Evolutionary conservation across 2,888 invertebrate species (phyloP), one percentile per base, ranked within the genome.

Genomic region (Tetheella fluctuosa): DNA sequence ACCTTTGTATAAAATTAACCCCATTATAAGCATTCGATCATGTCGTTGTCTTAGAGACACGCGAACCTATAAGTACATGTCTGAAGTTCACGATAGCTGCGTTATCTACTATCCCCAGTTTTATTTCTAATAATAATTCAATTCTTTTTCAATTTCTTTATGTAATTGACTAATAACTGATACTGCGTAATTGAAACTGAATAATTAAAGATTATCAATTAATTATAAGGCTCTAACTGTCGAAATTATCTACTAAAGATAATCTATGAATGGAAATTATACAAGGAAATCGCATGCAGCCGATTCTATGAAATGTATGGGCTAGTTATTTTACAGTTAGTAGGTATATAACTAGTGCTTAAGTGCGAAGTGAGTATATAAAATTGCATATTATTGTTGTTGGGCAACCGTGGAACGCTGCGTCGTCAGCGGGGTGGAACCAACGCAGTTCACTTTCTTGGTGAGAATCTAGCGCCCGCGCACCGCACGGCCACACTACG

Each of bases 361-460:
- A 7, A n/a, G 48, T 20, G 48, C 20, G 48, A 48, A 48, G 48
- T 48, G 20, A 48, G 48, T 48, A 48, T 48, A 48, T 48, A 48
- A 10, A 48, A 48, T 48, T 48, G 48, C 20, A 53, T 53, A n/a
- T 64, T 67, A 68, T 62, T 56, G 67, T 57, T 60, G 78, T 83
- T 83, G 77, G 76, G 81, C 79, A 84, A 85, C 77, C 30, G 68
- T 62, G 68, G 63, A 67, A 69, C 64, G 70, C 68, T 60, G 61
- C 65, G 71, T 60, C 59, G 62, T 54, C 85, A 84, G 67, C 87
- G 69, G 77, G 69, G 76, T 80, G 88, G 87, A 89, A 89, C 74
- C 81, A 68, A 52, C 63, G 68, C 81, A 82, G 76, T 84, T 86
- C 85, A 88, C 90, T 90, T 90, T 90, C 89, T 86, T 89, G 73